Percentiles rank a stretch among this genome's conserved stretches.
Evolutionary conservation across 2,113 vertebrate species (phyloP).

Genomic region (Poeciliopsis retropinna): DNA sequence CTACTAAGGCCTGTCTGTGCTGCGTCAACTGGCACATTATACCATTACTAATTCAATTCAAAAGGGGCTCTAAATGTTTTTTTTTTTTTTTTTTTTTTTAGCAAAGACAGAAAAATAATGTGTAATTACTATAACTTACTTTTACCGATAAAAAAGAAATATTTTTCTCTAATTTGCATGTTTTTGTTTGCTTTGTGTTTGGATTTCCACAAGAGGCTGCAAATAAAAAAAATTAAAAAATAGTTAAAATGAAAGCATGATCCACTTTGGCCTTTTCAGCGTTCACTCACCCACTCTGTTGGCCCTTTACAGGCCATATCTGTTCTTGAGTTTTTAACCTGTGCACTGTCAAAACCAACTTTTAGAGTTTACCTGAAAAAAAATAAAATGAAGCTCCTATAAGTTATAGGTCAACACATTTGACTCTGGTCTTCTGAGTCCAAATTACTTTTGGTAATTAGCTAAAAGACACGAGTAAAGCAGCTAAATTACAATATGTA

Average conservation of each 20-base stretch:
- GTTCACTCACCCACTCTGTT: too few species aligned
- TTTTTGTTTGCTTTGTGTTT: not conserved
- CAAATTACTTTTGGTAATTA: too few species aligned
- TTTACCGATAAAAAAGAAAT: too few species aligned
- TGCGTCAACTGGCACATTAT: slow-evolving; percentile 65
- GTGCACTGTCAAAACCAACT: not conserved
- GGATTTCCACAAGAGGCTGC: not conserved
- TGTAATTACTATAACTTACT: not conserved
- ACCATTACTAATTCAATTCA: slow-evolving; percentile 73
- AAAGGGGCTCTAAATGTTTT: slow-evolving; percentile 14
- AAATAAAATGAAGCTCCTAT: not conserved
- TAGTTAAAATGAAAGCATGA: too few species aligned
- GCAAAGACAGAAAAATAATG: not conserved
- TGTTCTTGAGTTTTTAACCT: not conserved
- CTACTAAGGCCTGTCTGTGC: slow-evolving; percentile 22
- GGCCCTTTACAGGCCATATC: not conserved
- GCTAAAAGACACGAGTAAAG: too few species aligned
- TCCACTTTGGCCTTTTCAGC: not conserved
- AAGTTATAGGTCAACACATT: too few species aligned
- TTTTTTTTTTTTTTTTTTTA: not conserved
- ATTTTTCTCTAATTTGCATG: not conserved
- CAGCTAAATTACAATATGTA: too few species aligned
- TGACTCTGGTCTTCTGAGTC: too few species aligned
- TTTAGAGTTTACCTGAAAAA: not conserved
- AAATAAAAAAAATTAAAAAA: too few species aligned